A percentile compares a stretch with the other conserved stretches of the same genome.
These are phyloP conservation scores for Sakesphorus luctuosus DNA, from an alignment of 2,113 vertebrate species.

Conservation along the genomic window DNA sequence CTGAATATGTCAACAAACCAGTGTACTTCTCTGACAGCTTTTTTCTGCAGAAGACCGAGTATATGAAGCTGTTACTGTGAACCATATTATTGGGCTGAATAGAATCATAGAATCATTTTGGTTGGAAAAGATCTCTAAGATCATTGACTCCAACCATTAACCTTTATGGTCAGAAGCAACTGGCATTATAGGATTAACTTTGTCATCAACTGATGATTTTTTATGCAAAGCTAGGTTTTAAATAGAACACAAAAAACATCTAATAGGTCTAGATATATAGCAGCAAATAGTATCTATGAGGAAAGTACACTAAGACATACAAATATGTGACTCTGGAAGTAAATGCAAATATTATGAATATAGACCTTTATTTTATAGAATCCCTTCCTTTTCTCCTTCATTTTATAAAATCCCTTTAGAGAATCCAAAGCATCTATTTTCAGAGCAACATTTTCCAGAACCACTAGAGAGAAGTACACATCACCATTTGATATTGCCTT, in stretches of 20 bases:
- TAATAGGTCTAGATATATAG: neutral
- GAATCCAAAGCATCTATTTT: neutral
- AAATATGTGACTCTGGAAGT: neutral
- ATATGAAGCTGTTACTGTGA: neutral
- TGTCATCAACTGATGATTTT: neutral
- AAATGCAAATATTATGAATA: neutral
- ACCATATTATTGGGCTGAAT: neutral
- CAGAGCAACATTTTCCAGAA: neutral
- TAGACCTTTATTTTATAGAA: neutral
- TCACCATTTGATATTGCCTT: neutral
- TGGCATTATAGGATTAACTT: neutral
- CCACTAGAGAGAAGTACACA: neutral
- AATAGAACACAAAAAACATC: fast-evolving
- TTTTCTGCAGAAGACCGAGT: neutral
- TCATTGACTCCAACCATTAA: neutral
- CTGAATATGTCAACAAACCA: neutral
- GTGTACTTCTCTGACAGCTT: neutral
- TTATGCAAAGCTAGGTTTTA: neutral
- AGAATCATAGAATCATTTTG: neutral
- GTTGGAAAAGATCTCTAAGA: neutral
- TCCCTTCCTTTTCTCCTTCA: neutral
- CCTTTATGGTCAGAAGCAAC: neutral
- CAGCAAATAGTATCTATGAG: neutral
- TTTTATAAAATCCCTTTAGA: neutral
- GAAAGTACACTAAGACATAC: neutral